Base-by-base conservation (phyloP, 2,113 vertebrate species). In the Scartelaos histophorus region DNA sequence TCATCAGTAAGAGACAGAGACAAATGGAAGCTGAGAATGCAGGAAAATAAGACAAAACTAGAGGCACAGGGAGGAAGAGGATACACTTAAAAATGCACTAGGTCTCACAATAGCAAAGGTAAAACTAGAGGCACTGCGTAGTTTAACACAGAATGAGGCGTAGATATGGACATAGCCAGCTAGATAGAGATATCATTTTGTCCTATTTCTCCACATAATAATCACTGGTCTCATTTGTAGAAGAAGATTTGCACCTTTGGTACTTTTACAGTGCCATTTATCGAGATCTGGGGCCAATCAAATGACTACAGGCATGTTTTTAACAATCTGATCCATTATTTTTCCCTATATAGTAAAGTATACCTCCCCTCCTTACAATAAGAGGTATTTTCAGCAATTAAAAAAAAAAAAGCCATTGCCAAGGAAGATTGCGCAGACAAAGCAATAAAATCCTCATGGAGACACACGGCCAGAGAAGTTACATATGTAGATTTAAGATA, bases 1-100 rank as follows among this genome's bases (percentile, higher is more conserved):
- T 78, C 74, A 86, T 79, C 72, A 82, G 67, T 64, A 53, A 67
- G 69, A 77, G 56, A 71, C 57, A 61, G 47, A 80, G 66, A 76
- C n/a, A 75, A 70, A 80, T 79, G 60, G 25, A 71, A 62, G 74
- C 76, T 15, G 53, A 57, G 58, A 22, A 56, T 21, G 54, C n/a
- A 22, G 29, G 3, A 71, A 67, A 64, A 54, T 67, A 67, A 56
- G 53, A 79, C 45, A 24, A 43, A 61, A 73, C 62, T 19, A 47
- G 21, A 78, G 5, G 58, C 5, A 25, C 56, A 29, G 1, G 25
- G 15, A 61, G 1, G 58, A 9, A 61, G 58, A 34, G 25, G 22
- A 61, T 2, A 3, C 13, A 29, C 57, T 13, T 29, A 29, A 5
- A 60, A 60, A 60, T 3, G 13, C 15, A 34, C 6, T 9, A 19